Base-by-base conservation (phyloP, 1,140 invertebrate genomes). In the Drosophila azteca region DNA sequence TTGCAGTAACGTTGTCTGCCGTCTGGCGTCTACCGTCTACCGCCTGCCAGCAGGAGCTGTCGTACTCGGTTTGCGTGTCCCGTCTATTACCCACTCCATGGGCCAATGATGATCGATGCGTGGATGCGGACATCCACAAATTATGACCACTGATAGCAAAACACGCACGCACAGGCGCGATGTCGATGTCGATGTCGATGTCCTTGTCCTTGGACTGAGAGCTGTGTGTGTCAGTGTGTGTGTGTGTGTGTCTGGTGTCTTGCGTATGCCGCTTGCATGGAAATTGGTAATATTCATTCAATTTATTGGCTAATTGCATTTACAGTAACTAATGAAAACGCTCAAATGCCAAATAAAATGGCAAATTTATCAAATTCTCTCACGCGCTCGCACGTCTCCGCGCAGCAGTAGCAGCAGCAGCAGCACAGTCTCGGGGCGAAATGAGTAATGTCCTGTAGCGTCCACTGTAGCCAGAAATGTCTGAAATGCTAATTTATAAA, bases 251-350 rank as follows among this genome's bases (percentile, higher is more conserved):
- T 55, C 31, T 52, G 63, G 20, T 31, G 53, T 63, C 51, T 39
- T 39, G 35, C 13, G 35, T 39, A 39, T 13, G n/a, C 6, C 5
- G 48, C 63, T 85, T 59, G 82, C 82, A 87, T 87, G 82, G 63
- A 60, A 76, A 76, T 79, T 72, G 74, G 65, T 72, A 79, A 76
- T 87, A 88, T 87, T 83, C 83, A 88, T 87, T 72, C 69, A 83
- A 88, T 87, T 87, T 87, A 87, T 88, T 88, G 75, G 76, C 70
- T 83, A 88, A 88, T 87, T 87, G 82, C 79, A 87, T 82, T 83
- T 78, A 69, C 71, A 68, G 58, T 52, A 69, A 62, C 81, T 85
- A 85, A 87, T 85, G 73, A 87, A 68, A 76, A 49, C 71, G 67
- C 57, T 77, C 66, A 75, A 71, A 76, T 71, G 82, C 62, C 83